A percentile compares a stretch with the other conserved stretches of the same genome.
Evolutionary conservation across 2,888 invertebrate species (phyloP).

Genomic region (Lagria hirta): DNA sequence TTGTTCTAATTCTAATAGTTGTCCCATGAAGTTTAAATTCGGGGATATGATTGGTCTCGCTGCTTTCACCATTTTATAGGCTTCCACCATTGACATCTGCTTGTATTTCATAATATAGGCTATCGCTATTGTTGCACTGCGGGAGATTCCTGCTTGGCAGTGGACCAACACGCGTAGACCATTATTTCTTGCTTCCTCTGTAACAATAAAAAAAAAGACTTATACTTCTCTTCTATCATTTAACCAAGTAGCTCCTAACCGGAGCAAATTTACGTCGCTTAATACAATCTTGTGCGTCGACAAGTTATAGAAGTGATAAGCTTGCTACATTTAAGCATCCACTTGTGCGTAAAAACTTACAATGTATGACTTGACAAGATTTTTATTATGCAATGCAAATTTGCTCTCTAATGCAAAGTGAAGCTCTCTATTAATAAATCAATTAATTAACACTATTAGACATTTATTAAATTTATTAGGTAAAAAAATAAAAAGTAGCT

Average conservation of each 20-base stretch:
- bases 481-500: too few species aligned
- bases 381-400: too few species aligned
- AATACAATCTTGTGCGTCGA: too few species aligned
- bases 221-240: too few species aligned
- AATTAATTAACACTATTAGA: too few species aligned
- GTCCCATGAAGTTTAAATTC: constrained; percentile 92
- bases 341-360: too few species aligned
- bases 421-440: too few species aligned
- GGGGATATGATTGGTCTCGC: constrained; percentile 90
- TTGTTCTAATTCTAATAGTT: constrained; percentile 82
- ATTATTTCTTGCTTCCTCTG: constrained; percentile 71
- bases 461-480: too few species aligned
- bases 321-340: too few species aligned
- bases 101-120: constrained; percentile 92
- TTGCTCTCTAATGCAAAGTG: too few species aligned
- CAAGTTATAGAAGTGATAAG: too few species aligned
- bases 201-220: constrained; percentile 46
- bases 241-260: neutral
- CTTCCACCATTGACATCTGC: constrained; percentile 79
- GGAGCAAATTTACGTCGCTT: constrained; percentile 2
- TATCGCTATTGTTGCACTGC: constrained; percentile 92
- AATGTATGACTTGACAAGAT: too few species aligned
- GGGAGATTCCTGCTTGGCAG: constrained; percentile 93
- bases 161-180: constrained; percentile 82
- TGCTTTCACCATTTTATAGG: constrained; percentile 82